Evolutionary conservation across 2,888 invertebrate genomes (phyloP).

Genomic region (Aspidiotus rigidus): DNA sequence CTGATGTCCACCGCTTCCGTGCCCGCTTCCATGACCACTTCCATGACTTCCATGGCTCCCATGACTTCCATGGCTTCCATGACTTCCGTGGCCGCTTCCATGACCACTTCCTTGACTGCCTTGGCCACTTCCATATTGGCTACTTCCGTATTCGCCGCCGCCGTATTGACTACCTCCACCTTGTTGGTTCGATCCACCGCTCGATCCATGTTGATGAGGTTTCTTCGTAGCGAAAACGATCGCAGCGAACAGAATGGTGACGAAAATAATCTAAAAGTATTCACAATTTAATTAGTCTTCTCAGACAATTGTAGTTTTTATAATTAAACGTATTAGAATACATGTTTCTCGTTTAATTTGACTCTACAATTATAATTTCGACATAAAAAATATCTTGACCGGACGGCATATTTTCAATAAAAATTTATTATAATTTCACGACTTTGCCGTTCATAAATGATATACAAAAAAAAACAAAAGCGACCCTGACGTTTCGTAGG

Average conservation of each 20-base stretch:
- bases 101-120: constrained; percentile 1
- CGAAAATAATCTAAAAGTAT: constrained; percentile 11
- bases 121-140: not conserved
- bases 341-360: too few species aligned
- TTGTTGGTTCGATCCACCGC: constrained; percentile 10
- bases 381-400: too few species aligned
- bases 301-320: too few species aligned
- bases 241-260: not conserved
- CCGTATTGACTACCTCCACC: constrained; percentile 10
- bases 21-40: not conserved
- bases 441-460: too few species aligned
- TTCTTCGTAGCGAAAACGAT: constrained; percentile 4
- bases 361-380: too few species aligned
- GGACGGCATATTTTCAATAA: too few species aligned
- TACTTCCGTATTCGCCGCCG: constrained; percentile 2
- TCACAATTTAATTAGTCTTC: too few species aligned
- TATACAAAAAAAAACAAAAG: too few species aligned
- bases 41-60: constrained; percentile 1
- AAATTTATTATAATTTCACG: too few species aligned
- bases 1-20: constrained; percentile 10
- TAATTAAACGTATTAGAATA: too few species aligned
- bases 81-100: not conserved
- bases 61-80: not conserved
- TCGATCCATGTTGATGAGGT: not conserved
- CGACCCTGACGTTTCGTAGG: too few species aligned